Evolutionary conservation across 2,888 invertebrate species (phyloP), one percentile per base, ranked within the genome.

Genomic region (Platycheirus albimanus): DNA sequence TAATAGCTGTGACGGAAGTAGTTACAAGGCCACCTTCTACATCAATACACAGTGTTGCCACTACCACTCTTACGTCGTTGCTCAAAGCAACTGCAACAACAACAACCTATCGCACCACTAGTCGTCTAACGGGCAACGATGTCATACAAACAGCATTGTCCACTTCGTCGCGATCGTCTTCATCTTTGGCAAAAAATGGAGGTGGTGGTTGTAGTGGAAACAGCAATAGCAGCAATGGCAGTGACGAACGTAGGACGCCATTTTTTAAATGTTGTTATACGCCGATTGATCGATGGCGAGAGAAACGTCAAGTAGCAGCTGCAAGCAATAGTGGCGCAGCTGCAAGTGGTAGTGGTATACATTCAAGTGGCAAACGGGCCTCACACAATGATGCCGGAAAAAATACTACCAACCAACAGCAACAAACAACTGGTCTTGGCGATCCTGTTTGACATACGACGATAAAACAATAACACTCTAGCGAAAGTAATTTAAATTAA

Each of bases 261-360:
- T 88, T 90, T 85, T 90, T 90, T 83, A 89, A 90, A 80, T 90
- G 90, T 87, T 90, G 90, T 85, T 90, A 90, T 58, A 90, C 90
- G 85, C 91, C 90, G 19, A 87, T 90, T 74, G 90, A 90, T 87
- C 89, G 90, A 51, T 90, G 90, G 90, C 89, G 90, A 63, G 88
- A 88, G 41, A 87, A 88, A 51, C 88, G 89, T 28, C 76, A 70
- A 33, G 74, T 67, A 3, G 72, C 79, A 19, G 79, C 38, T 10
- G 70, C 66, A 20, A 47, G 64, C 45, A 86, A 77, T 74, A 24
- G 47, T 76, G 17, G 64, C 13, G 72, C 71, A 63, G 77, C 41
- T 17, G 84, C 51, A 11, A 69, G 61, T 38, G 66, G 54, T 13
- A 15, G 20, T 24, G 33, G 43, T 28, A 54, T 69, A 56, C 64